Evolutionary conservation across 1,140 invertebrate genomes (phyloP), one percentile per base, ranked within the genome.

Genomic region (Andricus grossulariae): DNA sequence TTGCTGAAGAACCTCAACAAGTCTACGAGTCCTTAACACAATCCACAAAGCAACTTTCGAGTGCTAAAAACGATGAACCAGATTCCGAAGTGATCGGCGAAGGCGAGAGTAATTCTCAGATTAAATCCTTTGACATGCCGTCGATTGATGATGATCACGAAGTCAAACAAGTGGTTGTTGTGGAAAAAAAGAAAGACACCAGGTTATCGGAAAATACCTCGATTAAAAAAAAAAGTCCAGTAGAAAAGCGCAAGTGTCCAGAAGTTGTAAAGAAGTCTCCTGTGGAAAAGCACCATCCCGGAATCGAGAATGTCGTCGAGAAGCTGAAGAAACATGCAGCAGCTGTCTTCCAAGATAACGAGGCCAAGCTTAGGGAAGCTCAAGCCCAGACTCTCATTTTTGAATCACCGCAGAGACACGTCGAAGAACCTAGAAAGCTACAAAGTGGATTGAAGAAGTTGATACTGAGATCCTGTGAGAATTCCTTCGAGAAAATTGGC

Each of bases 221-320:
- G 70, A 74, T 7, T 76, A 55, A 25, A 66, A 77, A 16, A 74
- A 72, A 71, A 78, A 77, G 3, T 72, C 49, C 74, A 70, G 50
- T 66, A 8, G 80, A 80, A 15, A 86, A 78, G 49, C 49, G 32
- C 12, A 83, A 25, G 6, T 13, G 18, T 55, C 76, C 66, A 5
- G 79, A 83, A 1, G 1, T 71, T 7, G 32, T 72, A 3, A 81
- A 87, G 70, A 83, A 82, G 72, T 77, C 81, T 45, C 55, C 75
- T 5, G 11, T 49, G 0, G 89, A 91, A 10, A 89, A 88, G 49
- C 82, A 57, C 25, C 84, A 89, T 79, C 80, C 88, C 1, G 89
- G 89, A 0, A 91, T 91, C 25, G 90, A 91, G 50, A 91, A 90
- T 49, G 90, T 91, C 13, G 89, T 90, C 1, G 90, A 91, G 72